phyloP scores from a whole-genome alignment of 1,140 invertebrate species.

The Phymorhynchus buccinoides region DNA sequence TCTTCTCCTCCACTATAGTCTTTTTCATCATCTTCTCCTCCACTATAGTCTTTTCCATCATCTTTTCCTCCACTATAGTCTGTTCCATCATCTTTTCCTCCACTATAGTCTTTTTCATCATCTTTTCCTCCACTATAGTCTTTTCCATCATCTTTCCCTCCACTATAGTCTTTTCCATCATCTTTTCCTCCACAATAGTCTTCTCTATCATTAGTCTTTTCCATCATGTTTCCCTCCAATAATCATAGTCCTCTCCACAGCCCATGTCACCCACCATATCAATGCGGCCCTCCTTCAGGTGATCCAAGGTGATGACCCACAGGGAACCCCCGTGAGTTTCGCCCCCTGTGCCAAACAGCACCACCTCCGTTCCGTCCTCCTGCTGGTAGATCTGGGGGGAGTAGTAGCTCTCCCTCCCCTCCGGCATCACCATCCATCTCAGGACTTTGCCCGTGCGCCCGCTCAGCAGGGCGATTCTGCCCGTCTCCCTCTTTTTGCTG shows the following conservation, averaged over 20 bases:
- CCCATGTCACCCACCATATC: conserved; percentile 71
- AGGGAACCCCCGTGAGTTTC: conserved; percentile 83
- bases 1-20: too few relatives aligned
- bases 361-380: conserved; percentile 74
- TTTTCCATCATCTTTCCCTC: background rate
- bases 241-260: background rate
- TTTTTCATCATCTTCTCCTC: too few relatives aligned
- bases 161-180: background rate
- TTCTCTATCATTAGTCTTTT: background rate
- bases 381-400: conserved; percentile 75
- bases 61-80: too few relatives aligned
- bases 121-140: too few relatives aligned
- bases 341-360: conserved; percentile 84
- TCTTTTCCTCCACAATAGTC: background rate
- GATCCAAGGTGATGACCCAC: conserved; percentile 78
- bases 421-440: conserved; percentile 79
- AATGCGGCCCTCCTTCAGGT: conserved; percentile 77
- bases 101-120: too few relatives aligned
- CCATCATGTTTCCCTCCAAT: background rate
- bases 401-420: conserved; percentile 81
- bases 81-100: too few relatives aligned
- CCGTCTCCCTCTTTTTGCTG: conserved; percentile 70
- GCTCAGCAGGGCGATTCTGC: conserved; percentile 82
- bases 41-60: too few relatives aligned
- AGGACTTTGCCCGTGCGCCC: conserved; percentile 81